These are phyloP conservation scores for Steinernema khuongi DNA, from an alignment of 1,140 invertebrate species.

Conservation along the genomic window DNA sequence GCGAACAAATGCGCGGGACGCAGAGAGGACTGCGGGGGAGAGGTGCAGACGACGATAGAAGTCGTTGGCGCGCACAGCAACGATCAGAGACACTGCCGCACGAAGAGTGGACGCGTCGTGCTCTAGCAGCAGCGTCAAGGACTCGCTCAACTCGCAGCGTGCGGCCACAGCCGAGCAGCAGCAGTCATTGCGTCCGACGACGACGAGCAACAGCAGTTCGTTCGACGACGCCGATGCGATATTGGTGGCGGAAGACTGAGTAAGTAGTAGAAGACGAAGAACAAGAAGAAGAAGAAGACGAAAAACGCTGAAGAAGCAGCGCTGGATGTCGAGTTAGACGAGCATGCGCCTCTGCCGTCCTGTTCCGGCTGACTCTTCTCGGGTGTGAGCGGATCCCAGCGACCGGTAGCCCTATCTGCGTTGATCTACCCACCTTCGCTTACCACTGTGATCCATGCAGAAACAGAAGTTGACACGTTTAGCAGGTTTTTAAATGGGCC, in stretches of 20 bases:
- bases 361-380: too few relatives aligned
- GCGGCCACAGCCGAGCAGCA: constrained; percentile 14
- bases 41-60: constrained; percentile 5
- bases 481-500: too few relatives aligned
- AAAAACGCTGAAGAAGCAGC: background rate
- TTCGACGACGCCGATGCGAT: background rate
- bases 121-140: constrained; percentile 2
- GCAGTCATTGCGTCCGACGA: background rate
- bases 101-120: background rate
- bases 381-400: too few relatives aligned
- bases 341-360: background rate
- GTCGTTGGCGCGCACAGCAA: constrained; percentile 8
- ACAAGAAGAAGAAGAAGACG: background rate
- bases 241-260: constrained; percentile 16
- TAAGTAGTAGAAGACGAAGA: constrained; percentile 12
- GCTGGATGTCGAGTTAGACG: background rate
- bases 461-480: too few relatives aligned
- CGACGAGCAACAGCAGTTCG: background rate
- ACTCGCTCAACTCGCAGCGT: constrained; percentile 9
- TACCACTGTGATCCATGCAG: too few relatives aligned
- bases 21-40: background rate
- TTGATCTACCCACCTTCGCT: too few relatives aligned
- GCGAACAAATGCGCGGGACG: constrained; percentile 9
- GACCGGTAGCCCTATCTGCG: too few relatives aligned
- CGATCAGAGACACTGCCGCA: background rate